Percentiles rank a stretch among this genome's conserved stretches.
Conservation (phyloP, 2,888 invertebrate species). For the Germaria angustata region DNA sequence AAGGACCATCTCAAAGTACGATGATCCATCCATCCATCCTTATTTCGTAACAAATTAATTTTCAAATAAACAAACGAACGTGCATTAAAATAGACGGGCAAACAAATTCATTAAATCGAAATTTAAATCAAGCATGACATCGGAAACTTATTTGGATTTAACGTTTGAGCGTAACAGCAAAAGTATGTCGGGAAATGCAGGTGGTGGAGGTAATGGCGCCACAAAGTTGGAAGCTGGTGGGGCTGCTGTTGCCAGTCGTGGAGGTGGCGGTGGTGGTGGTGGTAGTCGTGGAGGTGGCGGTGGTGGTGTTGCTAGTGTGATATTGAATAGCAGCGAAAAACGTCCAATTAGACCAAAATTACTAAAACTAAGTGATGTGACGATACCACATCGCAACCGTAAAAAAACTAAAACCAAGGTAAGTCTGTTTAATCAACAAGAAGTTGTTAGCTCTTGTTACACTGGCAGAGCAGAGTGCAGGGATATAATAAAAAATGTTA, state of each 20-base stretch:
- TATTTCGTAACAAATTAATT: background rate
- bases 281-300: slow-evolving; percentile 3
- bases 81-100: background rate
- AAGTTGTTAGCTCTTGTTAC: background rate
- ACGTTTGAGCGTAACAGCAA: slow-evolving; percentile 75
- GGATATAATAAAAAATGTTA: too few relatives aligned
- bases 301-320: background rate
- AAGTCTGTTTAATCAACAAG: slow-evolving; percentile 35
- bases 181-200: slow-evolving; percentile 52
- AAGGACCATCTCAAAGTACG: background rate
- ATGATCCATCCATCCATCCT: background rate
- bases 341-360: slow-evolving; percentile 78
- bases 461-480: background rate
- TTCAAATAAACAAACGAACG: background rate
- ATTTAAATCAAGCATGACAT: slow-evolving; percentile 72
- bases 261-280: background rate
- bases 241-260: background rate
- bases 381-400: slow-evolving; percentile 78
- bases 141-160: slow-evolving; percentile 78
- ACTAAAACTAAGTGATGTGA: slow-evolving; percentile 78
- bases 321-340: slow-evolving; percentile 67
- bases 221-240: background rate
- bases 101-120: background rate
- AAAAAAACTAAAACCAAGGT: slow-evolving; percentile 80
- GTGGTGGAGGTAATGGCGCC: background rate